Evolutionary conservation across 2,113 vertebrate species (phyloP).

Genomic region (Hassar affinis): DNA sequence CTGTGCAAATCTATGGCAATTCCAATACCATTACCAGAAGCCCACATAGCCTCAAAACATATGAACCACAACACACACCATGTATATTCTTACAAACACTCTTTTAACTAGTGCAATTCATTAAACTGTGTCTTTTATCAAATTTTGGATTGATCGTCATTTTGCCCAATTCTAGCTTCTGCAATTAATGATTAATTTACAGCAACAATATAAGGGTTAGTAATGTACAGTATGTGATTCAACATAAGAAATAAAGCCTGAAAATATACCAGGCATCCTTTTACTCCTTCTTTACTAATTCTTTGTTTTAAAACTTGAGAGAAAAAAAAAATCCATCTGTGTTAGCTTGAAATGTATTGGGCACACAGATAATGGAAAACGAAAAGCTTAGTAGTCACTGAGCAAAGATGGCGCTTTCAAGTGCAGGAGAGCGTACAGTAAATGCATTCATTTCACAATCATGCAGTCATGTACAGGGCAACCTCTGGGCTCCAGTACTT

Average conservation of each 20-base stretch:
- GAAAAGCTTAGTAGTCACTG: conserved; percentile 48
- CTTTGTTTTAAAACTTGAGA: neutral
- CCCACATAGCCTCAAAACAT: too few species aligned
- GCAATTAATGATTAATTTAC: neutral
- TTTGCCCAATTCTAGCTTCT: neutral
- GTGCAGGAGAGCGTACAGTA: conserved; percentile 53
- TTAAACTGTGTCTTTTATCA: neutral
- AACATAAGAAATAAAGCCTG: neutral
- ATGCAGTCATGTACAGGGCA: conserved; percentile 58
- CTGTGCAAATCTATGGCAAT: neutral
- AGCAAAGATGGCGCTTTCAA: conserved; percentile 61
- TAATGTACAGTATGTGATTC: neutral
- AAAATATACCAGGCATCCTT: neutral
- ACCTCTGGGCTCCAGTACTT: conserved; percentile 60
- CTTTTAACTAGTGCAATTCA: too few species aligned
- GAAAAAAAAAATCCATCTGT: neutral
- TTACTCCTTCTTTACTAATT: neutral
- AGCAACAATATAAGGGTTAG: neutral
- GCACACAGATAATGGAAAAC: conserved; percentile 9
- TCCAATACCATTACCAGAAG: neutral
- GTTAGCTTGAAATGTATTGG: neutral
- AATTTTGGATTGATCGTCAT: neutral
- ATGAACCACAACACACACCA: too few species aligned
- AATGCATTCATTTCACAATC: conserved; percentile 63
- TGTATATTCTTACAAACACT: too few species aligned